Evolutionary conservation across 2,888 invertebrate species (phyloP), one percentile per base, ranked within the genome.

Genomic region (Kuschelorhynchus macadamiae): DNA sequence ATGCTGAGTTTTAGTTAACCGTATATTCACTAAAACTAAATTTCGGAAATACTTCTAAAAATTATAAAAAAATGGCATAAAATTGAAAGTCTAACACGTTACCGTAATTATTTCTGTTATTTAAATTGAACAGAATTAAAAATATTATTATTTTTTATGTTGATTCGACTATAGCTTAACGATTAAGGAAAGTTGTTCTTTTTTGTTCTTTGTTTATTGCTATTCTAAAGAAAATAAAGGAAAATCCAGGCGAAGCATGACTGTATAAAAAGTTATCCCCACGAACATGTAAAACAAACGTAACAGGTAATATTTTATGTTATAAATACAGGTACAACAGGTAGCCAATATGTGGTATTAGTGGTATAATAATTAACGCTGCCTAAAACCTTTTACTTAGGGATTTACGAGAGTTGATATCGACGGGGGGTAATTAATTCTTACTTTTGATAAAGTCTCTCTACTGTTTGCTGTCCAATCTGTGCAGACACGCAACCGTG

Each of bases 391-490:
- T 70, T 66, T 70, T 70, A 66, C 62, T 70, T 67, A 67, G 62
- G 66, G 70, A 70, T 70, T 70, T 70, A 70, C 66, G 66, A 67
- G 47, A 67, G 53, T 53, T 42, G 59, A 70, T 66, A 70, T 55
- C 70, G 47, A 63, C 63, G 70, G 70, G 70, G 70, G 70, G 70
- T 70, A 70, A 70, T 70, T 70, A 70, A 70, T 70, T 70, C 60
- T 70, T 70, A 66, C 56, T 61, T 66, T 60, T 66, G 70, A 70
- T 70, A 70, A 70, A 57, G 60, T 67, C 49, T 61, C 39, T 63
- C 56, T 50, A 36, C 56, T 70, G 66, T 61, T 61, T 52, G 42
- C 52, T 65, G 62, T 64, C 59, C 55, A 69, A 69, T 69, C 64
- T 32, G 36, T 53, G 44, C 53, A 47, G 56, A 53, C 70, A 70